A percentile compares a stretch with the other conserved stretches of the same genome.
phyloP scores from a whole-genome alignment of 2,113 vertebrate species.

The Indicator indicator region DNA sequence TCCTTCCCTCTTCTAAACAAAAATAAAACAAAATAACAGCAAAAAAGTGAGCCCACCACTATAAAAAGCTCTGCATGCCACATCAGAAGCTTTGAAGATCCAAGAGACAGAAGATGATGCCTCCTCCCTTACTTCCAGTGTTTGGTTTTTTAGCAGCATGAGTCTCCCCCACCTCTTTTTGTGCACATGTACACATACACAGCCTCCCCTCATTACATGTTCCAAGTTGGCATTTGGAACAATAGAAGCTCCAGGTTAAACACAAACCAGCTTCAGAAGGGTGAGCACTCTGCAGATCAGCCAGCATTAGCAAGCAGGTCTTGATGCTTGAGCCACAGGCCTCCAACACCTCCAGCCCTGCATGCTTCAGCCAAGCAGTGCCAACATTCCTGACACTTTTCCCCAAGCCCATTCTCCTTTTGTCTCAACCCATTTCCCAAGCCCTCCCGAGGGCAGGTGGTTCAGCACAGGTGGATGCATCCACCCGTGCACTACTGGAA shows the following conservation, averaged over 20 bases:
- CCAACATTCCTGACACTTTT: accelerated
- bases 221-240: not conserved
- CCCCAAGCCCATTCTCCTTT: not conserved
- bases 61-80: slow-evolving; percentile 4
- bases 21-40: not conserved
- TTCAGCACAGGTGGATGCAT: accelerated
- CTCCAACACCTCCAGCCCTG: not conserved
- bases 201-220: not conserved
- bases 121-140: not conserved
- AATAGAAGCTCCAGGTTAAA: not conserved
- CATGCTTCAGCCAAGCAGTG: not conserved
- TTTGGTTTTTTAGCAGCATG: not conserved
- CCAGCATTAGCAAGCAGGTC: not conserved
- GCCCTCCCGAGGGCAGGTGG: not conserved
- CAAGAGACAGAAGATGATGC: not conserved
- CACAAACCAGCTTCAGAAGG: not conserved
- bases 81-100: slow-evolving; percentile 15
- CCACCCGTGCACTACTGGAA: not conserved
- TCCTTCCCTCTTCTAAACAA: not conserved
- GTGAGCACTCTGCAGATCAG: not conserved
- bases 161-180: not conserved
- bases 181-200: not conserved
- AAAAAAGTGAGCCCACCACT: not conserved
- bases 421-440: not conserved
- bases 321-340: not conserved